These are phyloP conservation scores for Andrena camellia DNA, from an alignment of 2,888 invertebrate genomes.

Conservation along the genomic window DNA sequence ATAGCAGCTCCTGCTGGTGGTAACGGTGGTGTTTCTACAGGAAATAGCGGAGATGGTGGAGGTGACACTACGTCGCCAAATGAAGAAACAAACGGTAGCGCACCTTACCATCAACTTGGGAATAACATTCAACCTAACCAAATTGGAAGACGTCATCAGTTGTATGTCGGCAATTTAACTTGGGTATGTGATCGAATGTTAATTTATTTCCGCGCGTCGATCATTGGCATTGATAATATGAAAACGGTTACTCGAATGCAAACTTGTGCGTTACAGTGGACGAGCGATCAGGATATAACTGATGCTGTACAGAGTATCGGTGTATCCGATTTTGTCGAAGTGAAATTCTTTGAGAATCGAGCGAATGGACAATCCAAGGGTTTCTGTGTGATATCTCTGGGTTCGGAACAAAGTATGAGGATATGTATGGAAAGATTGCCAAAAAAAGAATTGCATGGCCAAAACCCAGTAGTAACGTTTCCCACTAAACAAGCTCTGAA, in stretches of 20 bases:
- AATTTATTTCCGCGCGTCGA: not conserved
- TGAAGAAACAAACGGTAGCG: slow-evolving; percentile 91
- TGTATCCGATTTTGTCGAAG: slow-evolving; percentile 97
- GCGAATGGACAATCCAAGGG: slow-evolving; percentile 99
- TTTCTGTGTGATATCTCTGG: slow-evolving; percentile 97
- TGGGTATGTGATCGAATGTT: slow-evolving; percentile 89
- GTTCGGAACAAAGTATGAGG: slow-evolving; percentile 96
- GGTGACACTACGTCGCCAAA: slow-evolving; percentile 88
- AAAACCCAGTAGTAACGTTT: slow-evolving; percentile 96
- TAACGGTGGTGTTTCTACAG: slow-evolving; percentile 81
- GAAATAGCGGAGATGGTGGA: slow-evolving; percentile 84
- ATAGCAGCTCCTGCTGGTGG: slow-evolving; percentile 91
- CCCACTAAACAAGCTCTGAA: slow-evolving; percentile 95
- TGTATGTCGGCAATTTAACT: slow-evolving; percentile 99
- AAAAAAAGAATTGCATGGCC: slow-evolving; percentile 98
- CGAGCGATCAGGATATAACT: slow-evolving; percentile 97
- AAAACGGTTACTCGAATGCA: not conserved
- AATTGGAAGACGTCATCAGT: slow-evolving; percentile 92
- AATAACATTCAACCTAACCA: slow-evolving; percentile 90
- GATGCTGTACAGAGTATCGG: slow-evolving; percentile 96
- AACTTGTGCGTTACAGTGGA: slow-evolving; percentile 91
- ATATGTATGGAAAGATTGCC: slow-evolving; percentile 96
- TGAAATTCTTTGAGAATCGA: slow-evolving; percentile 99
- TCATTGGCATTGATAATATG: not conserved
- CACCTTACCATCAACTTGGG: slow-evolving; percentile 89